A percentile compares a stretch with the other conserved stretches of the same genome.
These are phyloP conservation scores for Ophraella communa DNA, from an alignment of 2,888 invertebrate genomes.

Conservation along the genomic window DNA sequence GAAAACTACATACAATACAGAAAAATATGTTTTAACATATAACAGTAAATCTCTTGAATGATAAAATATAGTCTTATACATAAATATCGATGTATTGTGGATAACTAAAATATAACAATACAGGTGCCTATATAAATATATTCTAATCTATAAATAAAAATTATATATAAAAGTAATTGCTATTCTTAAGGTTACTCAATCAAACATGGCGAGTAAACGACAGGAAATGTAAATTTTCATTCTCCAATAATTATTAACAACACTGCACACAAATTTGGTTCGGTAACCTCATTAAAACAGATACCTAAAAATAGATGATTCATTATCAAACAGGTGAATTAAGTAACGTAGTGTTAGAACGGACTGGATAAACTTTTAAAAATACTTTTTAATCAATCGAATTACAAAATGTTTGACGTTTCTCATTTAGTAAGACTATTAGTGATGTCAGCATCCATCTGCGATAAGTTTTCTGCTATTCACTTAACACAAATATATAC, in stretches of 20 bases:
- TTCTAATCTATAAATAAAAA: neutral
- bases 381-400: neutral
- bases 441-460: neutral
- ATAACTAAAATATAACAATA: too few relatives aligned
- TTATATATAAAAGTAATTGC: neutral
- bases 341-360: neutral
- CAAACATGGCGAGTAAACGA: neutral
- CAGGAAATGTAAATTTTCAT: neutral
- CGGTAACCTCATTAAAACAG: neutral
- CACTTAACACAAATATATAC: too few relatives aligned
- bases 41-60: too few relatives aligned
- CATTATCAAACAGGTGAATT: neutral
- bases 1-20: too few relatives aligned
- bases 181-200: neutral
- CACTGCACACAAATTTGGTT: neutral
- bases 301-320: neutral
- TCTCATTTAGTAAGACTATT: neutral
- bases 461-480: too few relatives aligned
- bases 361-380: neutral
- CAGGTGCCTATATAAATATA: too few relatives aligned
- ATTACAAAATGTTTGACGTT: neutral
- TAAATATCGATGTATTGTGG: too few relatives aligned
- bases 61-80: too few relatives aligned
- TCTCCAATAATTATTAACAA: neutral
- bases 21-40: too few relatives aligned